Evolutionary conservation across 53 echinoderm and acorn worm species (phyloP).

Genomic region (Antedon mediterranea): DNA sequence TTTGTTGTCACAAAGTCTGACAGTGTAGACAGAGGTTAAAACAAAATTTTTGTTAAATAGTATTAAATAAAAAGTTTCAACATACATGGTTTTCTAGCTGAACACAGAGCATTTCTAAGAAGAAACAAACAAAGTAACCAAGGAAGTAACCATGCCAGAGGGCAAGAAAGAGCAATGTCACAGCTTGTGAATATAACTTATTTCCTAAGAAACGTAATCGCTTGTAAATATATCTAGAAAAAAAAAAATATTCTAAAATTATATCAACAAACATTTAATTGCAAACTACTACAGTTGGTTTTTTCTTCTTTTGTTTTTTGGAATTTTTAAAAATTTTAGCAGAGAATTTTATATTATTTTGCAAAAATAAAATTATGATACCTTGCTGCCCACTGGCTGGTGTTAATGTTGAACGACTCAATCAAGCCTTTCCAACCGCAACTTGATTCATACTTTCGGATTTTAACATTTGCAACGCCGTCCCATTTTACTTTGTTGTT

Average conservation of each 20-base stretch:
- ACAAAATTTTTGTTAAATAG: too few species aligned
- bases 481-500: slow-evolving; percentile 53
- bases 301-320: too few species aligned
- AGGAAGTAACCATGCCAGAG: slow-evolving; percentile 56
- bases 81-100: neutral
- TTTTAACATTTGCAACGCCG: slow-evolving; percentile 28
- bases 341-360: too few species aligned
- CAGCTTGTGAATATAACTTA: slow-evolving; percentile 30
- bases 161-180: slow-evolving; percentile 48
- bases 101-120: slow-evolving; percentile 21
- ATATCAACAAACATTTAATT: neutral
- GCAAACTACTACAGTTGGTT: too few species aligned
- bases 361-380: too few species aligned
- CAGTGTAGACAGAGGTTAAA: too few species aligned
- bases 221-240: slow-evolving; percentile 44
- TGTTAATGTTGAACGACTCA: slow-evolving; percentile 51
- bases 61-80: neutral
- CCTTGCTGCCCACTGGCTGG: slow-evolving; percentile 80
- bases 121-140: slow-evolving; percentile 49
- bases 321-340: too few species aligned
- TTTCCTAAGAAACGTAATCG: slow-evolving; percentile 45
- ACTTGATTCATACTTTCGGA: slow-evolving; percentile 17
- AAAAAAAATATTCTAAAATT: too few species aligned
- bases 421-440: slow-evolving; percentile 25
- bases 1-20: too few species aligned